A percentile compares a stretch with the other conserved stretches of the same genome.
These are phyloP conservation scores for Halcyon malimbica DNA, from an alignment of 2,113 vertebrate species.

Conservation along the genomic window DNA sequence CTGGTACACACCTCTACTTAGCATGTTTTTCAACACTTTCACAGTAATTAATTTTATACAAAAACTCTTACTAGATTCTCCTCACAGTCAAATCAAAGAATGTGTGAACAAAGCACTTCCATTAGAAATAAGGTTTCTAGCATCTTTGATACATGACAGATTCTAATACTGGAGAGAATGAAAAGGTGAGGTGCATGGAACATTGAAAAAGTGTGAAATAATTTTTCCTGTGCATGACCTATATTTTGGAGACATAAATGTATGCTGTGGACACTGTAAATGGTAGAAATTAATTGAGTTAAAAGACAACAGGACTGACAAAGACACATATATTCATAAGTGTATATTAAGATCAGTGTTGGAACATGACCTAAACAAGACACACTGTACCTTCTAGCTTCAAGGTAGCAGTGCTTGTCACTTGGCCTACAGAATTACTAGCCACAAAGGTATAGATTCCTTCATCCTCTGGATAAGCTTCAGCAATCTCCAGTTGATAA, in stretches of 20 bases:
- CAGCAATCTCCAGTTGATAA: slow-evolving; percentile 92
- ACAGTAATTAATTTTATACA: background rate
- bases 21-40: background rate
- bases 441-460: slow-evolving; percentile 90
- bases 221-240: background rate
- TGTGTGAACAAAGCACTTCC: background rate
- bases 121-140: background rate
- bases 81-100: background rate
- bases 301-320: slow-evolving; percentile 44
- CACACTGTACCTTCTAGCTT: slow-evolving; percentile 85
- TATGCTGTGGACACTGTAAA: slow-evolving; percentile 8
- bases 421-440: slow-evolving; percentile 87
- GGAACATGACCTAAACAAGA: background rate
- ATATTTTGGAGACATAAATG: background rate
- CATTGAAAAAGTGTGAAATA: background rate
- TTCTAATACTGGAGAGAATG: background rate
- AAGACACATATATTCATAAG: slow-evolving; percentile 15
- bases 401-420: slow-evolving; percentile 89
- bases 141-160: slow-evolving; percentile 1
- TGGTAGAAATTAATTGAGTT: slow-evolving; percentile 53
- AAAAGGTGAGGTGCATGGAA: background rate
- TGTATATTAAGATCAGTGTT: slow-evolving; percentile 22
- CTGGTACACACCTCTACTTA: background rate
- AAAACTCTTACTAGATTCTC: background rate
- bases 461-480: slow-evolving; percentile 92